A percentile compares a stretch with the other conserved stretches of the same genome.
Evolutionary conservation across 2,888 invertebrate genomes (phyloP).

Genomic region (Trissonchulus latispiculum): DNA sequence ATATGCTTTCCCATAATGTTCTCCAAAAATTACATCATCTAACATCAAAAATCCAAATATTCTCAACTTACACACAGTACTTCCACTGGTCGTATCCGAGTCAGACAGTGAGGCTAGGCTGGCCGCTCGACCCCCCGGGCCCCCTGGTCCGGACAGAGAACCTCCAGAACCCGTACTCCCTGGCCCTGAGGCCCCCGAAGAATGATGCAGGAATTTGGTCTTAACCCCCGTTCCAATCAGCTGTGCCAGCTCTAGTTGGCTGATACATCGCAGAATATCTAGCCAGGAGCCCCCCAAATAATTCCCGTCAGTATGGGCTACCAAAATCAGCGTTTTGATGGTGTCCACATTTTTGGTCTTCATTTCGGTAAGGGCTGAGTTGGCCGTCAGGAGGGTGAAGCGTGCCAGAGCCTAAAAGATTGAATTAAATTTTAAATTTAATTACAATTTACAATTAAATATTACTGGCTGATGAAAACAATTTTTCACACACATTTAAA

Average conservation of each 20-base stretch:
- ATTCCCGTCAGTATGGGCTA: conserved; percentile 86
- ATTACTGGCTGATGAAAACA: too few species aligned
- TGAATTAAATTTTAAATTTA: too few species aligned
- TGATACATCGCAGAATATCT: conserved; percentile 76
- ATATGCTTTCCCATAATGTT: too few species aligned
- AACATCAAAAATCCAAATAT: too few species aligned
- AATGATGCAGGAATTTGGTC: conserved; percentile 26
- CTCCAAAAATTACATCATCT: too few species aligned
- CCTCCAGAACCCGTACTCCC: background rate
- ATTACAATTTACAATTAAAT: too few species aligned
- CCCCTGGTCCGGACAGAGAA: too few species aligned
- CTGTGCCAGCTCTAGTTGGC: conserved; percentile 92
- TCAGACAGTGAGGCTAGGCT: too few species aligned
- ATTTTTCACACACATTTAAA: too few species aligned
- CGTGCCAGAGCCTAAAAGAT: conserved; percentile 73
- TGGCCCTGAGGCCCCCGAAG: background rate
- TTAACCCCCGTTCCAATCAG: conserved; percentile 68
- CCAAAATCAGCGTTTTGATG: conserved; percentile 92
- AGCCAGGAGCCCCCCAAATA: conserved; percentile 50
- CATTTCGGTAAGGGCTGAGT: conserved; percentile 87
- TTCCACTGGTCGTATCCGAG: too few species aligned
- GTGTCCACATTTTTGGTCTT: conserved; percentile 99
- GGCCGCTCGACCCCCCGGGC: too few species aligned
- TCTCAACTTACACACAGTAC: too few species aligned
- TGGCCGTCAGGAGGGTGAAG: conserved; percentile 83